Base-by-base conservation (phyloP, 2,113 vertebrate genomes). In the Oostethus manadensis region DNA sequence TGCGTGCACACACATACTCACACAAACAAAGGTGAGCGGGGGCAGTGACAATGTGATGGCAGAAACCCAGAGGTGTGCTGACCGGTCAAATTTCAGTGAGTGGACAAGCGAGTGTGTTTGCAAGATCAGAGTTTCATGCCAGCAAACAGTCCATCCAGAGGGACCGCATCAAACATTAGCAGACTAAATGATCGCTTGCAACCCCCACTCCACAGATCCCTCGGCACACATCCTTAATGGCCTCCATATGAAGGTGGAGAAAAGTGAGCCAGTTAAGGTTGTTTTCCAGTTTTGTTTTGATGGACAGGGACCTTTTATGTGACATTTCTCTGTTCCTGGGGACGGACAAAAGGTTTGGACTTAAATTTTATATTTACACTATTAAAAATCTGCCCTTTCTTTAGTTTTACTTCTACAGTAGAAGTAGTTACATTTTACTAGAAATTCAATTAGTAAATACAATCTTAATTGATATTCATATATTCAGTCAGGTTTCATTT, bases 81-180 rank as follows among this genome's bases (percentile, higher is more conserved):
- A n/a, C 21, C 60, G 69, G 70, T 85, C 70, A 68, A 70, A 76
- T 86, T 86, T 82, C 84, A 82, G 66, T 2, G 1, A 48, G 56
- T 48, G 51, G 62, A 72, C 71, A 61, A 62, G 49, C 53, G 44
- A 61, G 63, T 16, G 16, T 51, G 40, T 56, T 40, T 63, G 74
- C 18, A 20, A 54, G 67, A 62, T 56, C 46, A 64, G 40, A 49
- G 64, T 72, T 81, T 78, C 74, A 62, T 68, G 57, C 71, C 60
- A 69, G 64, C 71, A 72, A 71, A 77, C 67, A 58, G 20, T 65
- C 6, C 14, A 43, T 66, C 76, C 70, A 54, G 62, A 26, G 62
- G 68, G 62, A 49, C 59, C 49, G 48, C 0, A 17, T 23, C 3
- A 18, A 29, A 49, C 38, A 44, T 55, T 8, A 51, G 60, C 33